phyloP scores from a whole-genome alignment of 2,113 vertebrate genomes.

The Phyllopteryx taeniolatus region DNA sequence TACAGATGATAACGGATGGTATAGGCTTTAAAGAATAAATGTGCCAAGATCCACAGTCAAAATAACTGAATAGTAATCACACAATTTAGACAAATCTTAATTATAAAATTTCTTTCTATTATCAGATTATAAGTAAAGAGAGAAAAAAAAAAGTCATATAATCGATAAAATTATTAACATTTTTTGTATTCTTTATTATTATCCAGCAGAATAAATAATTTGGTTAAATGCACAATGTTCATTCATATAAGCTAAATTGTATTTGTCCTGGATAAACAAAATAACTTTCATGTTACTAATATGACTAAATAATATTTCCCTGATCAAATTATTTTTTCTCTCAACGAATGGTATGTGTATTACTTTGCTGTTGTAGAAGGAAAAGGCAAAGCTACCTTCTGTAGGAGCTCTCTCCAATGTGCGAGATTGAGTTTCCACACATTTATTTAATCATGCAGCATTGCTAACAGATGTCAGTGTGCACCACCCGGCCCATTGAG shows the following conservation, averaged over 20 bases:
- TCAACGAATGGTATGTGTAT: not conserved
- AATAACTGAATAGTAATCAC: too few species aligned
- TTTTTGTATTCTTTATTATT: too few species aligned
- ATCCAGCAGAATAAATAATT: not conserved
- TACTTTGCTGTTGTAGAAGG: not conserved
- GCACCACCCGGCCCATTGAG: slow-evolving; percentile 46
- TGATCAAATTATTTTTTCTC: not conserved
- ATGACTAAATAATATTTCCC: not conserved
- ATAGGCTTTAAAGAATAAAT: too few species aligned
- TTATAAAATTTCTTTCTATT: too few species aligned
- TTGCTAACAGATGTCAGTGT: slow-evolving; percentile 74
- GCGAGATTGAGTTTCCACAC: slow-evolving; percentile 58
- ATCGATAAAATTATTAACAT: too few species aligned
- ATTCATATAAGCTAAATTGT: not conserved
- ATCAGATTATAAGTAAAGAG: too few species aligned
- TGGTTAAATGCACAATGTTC: not conserved
- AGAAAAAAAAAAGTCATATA: too few species aligned
- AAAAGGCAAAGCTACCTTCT: slow-evolving; percentile 26
- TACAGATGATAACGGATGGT: too few species aligned
- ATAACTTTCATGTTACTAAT: not conserved
- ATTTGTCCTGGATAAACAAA: not conserved
- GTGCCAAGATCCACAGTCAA: too few species aligned
- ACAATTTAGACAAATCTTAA: too few species aligned
- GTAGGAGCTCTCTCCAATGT: slow-evolving; percentile 30
- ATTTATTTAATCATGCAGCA: slow-evolving; percentile 65